Conservation (phyloP, 2,888 invertebrate genomes). For the Andrena bucephala region DNA sequence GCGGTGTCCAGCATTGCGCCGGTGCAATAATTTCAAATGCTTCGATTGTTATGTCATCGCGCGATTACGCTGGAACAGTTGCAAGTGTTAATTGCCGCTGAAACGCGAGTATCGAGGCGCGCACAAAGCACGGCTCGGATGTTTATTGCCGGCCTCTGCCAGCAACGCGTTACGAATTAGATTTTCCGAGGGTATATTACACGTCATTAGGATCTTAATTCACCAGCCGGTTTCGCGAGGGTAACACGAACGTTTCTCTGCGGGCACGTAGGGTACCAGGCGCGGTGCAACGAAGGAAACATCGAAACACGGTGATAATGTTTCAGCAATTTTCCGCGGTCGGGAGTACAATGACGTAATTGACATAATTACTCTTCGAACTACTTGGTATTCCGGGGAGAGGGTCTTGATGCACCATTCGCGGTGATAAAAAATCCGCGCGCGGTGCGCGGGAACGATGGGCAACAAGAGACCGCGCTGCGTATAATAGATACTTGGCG, state of each 20-base stretch:
- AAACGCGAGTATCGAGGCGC: constrained; percentile 4
- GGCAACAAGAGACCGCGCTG: constrained; percentile 1
- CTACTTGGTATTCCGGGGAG: constrained; percentile 20
- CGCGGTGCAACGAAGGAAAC: constrained; percentile 37
- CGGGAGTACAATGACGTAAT: constrained; percentile 35
- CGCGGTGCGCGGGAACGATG: constrained; percentile 19
- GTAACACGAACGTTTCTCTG: constrained; percentile 31
- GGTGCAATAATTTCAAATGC: constrained; percentile 44
- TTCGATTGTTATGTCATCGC: constrained; percentile 59
- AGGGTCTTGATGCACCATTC: constrained; percentile 6
- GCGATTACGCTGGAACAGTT: constrained; percentile 23
- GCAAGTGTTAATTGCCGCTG: constrained; percentile 49
- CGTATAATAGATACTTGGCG: constrained; percentile 23
- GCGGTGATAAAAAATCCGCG: constrained; percentile 23
- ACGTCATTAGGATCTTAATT: constrained; percentile 46
- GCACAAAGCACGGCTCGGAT: constrained; percentile 16
- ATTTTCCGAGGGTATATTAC: constrained; percentile 42
- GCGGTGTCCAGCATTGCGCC: constrained; percentile 45
- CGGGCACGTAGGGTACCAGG: neutral
- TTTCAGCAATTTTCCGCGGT: constrained; percentile 13
- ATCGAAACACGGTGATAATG: constrained; percentile 18
- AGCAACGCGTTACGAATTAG: constrained; percentile 52
- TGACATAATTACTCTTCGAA: constrained; percentile 18
- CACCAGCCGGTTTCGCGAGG: neutral
- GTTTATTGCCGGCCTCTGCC: constrained; percentile 36